Percentiles rank a stretch among this genome's conserved stretches.
These are phyloP conservation scores for Helobdella robusta DNA, from an alignment of 2,888 invertebrate species.

Conservation along the genomic window DNA sequence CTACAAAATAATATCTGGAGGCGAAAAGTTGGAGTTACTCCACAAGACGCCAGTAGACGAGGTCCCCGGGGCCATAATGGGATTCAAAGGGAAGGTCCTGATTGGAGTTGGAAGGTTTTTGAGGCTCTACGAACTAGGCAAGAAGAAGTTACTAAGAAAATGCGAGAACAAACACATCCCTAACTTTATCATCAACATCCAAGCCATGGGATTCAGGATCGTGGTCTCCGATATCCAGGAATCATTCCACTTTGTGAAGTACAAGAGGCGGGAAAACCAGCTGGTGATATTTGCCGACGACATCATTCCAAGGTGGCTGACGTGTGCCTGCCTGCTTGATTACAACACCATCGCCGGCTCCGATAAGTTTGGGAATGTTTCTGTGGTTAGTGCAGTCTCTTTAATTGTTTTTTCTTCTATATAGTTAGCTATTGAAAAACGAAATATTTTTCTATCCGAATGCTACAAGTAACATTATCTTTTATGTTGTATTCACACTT, in stretches of 20 bases:
- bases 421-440: too few species aligned
- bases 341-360: constrained; percentile 93
- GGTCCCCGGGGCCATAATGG: constrained; percentile 57
- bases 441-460: too few species aligned
- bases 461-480: not conserved
- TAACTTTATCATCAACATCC: constrained; percentile 82
- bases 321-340: constrained; percentile 80
- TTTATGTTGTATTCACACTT: not conserved
- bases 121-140: constrained; percentile 88
- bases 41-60: constrained; percentile 90
- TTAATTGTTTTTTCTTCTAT: not conserved
- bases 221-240: constrained; percentile 86
- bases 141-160: constrained; percentile 87
- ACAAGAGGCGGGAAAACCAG: constrained; percentile 89
- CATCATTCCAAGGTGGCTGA: constrained; percentile 91
- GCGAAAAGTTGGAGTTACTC: constrained; percentile 75
- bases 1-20: constrained; percentile 62
- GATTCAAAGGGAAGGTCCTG: constrained; percentile 70
- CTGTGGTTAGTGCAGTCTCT: constrained; percentile 60
- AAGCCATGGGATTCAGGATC: constrained; percentile 84
- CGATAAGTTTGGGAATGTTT: constrained; percentile 94
- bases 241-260: constrained; percentile 87
- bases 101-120: constrained; percentile 85
- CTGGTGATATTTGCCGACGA: constrained; percentile 96
- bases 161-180: constrained; percentile 98